A percentile compares a stretch with the other conserved stretches of the same genome.
Conservation (phyloP, 2,888 invertebrate genomes). For the Coelinius sp. region DNA sequence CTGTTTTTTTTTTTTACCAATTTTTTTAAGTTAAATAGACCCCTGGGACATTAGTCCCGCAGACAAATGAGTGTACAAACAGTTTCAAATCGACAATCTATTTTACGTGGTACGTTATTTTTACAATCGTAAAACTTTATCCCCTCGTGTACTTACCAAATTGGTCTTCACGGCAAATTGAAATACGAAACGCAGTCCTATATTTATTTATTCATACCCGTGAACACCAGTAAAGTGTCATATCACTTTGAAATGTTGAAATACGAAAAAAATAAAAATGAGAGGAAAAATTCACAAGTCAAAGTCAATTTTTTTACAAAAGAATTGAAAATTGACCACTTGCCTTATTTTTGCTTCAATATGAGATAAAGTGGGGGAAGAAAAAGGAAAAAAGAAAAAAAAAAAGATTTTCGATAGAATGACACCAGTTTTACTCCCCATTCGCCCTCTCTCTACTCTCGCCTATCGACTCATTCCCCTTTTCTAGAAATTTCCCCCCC, state of each 20-base stretch:
- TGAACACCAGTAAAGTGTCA: background rate
- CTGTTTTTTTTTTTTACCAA: constrained; percentile 23
- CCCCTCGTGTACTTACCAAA: constrained; percentile 12
- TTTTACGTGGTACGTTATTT: background rate
- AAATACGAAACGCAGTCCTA: background rate
- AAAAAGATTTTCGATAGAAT: background rate
- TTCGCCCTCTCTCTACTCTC: background rate
- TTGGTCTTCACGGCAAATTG: constrained; percentile 13
- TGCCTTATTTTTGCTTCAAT: constrained; percentile 39
- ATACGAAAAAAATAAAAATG: background rate
- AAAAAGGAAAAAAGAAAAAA: background rate
- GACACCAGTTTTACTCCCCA: constrained; percentile 8
- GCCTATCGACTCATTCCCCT: background rate
- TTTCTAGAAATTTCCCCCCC: background rate
- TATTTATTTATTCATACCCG: background rate
- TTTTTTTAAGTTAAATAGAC: constrained; percentile 8
- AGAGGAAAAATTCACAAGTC: background rate
- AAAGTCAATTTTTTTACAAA: background rate
- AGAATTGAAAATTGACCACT: constrained; percentile 21
- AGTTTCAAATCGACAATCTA: constrained; percentile 48
- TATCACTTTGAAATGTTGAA: background rate
- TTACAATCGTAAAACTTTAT: constrained; percentile 33
- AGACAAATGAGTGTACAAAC: constrained; percentile 44
- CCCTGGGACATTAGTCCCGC: background rate
- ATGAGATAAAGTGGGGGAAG: constrained; percentile 37